These are phyloP conservation scores for Menidia menidia DNA, from an alignment of 2,797 vertebrate species.

Conservation along the genomic window DNA sequence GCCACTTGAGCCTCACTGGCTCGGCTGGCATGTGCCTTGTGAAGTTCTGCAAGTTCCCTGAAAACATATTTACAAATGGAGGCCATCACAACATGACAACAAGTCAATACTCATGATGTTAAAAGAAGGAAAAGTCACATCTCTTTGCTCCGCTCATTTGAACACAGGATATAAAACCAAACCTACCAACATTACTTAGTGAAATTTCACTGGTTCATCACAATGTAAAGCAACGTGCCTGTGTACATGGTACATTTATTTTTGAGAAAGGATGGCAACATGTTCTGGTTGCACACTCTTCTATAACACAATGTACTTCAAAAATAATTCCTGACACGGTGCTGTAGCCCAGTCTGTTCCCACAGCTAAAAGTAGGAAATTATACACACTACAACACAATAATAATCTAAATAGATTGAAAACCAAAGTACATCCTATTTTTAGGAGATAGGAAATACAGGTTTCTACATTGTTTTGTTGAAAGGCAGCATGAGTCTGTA, in stretches of 20 bases:
- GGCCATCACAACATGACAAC: constrained; percentile 3
- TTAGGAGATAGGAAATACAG: neutral
- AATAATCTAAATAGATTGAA: neutral
- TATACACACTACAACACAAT: neutral
- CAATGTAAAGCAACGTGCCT: no score
- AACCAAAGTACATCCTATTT: neutral
- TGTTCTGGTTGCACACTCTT: neutral
- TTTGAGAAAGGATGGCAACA: neutral
- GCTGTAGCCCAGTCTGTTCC: neutral
- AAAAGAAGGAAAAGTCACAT: neutral
- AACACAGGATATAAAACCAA: neutral
- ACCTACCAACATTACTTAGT: neutral
- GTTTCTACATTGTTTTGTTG: neutral
- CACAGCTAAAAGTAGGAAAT: neutral
- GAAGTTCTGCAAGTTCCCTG: constrained; percentile 95
- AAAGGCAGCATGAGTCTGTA: neutral
- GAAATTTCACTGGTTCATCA: no score
- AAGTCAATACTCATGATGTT: neutral
- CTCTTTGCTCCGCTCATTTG: neutral
- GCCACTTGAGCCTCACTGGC: constrained; percentile 93
- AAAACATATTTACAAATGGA: constrained; percentile 25
- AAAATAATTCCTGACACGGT: neutral
- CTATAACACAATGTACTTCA: neutral
- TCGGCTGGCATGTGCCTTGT: constrained; percentile 92
- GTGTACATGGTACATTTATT: no score